Conservation (phyloP, 2,888 invertebrate species). For the Macrophya annulata region DNA sequence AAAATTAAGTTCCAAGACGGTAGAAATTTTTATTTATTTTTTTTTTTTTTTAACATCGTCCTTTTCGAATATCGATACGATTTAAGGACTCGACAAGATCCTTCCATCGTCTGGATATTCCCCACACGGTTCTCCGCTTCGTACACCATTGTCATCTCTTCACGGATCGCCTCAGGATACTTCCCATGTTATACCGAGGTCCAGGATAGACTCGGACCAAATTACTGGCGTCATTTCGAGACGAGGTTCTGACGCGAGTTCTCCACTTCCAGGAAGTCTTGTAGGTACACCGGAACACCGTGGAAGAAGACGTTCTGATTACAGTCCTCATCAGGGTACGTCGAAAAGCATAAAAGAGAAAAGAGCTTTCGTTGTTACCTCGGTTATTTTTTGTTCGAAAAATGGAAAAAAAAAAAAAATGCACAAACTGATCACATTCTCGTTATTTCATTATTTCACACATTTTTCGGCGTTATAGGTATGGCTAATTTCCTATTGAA, state of each 20-base stretch:
- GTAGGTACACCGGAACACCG: constrained; percentile 71
- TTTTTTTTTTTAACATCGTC: background rate
- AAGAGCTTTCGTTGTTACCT: background rate
- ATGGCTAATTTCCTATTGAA: background rate
- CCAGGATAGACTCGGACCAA: constrained; percentile 72
- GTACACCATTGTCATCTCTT: constrained; percentile 72
- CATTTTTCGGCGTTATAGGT: background rate
- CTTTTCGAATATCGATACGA: constrained; percentile 2
- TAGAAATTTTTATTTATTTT: no score
- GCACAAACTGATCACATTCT: background rate
- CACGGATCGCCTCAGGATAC: constrained; percentile 73
- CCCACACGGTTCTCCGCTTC: constrained; percentile 71
- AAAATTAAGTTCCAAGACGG: background rate
- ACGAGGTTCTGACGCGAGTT: constrained; percentile 70
- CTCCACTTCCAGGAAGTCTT: constrained; percentile 68
- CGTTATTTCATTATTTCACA: background rate
- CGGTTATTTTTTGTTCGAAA: background rate
- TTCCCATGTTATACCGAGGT: constrained; percentile 68
- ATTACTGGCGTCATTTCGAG: constrained; percentile 66
- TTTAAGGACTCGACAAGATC: constrained; percentile 72
- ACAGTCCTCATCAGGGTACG: constrained; percentile 75
- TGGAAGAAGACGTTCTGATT: constrained; percentile 71
- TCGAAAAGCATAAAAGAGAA: constrained; percentile 3
- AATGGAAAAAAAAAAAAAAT: no score
- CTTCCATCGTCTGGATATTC: constrained; percentile 71